Percentiles rank a stretch among this genome's conserved stretches.
These are phyloP conservation scores for Phacellophora camtschatica DNA, from an alignment of 30 jellyfish, hydroid and myxozoan genomes.

Conservation along the genomic window DNA sequence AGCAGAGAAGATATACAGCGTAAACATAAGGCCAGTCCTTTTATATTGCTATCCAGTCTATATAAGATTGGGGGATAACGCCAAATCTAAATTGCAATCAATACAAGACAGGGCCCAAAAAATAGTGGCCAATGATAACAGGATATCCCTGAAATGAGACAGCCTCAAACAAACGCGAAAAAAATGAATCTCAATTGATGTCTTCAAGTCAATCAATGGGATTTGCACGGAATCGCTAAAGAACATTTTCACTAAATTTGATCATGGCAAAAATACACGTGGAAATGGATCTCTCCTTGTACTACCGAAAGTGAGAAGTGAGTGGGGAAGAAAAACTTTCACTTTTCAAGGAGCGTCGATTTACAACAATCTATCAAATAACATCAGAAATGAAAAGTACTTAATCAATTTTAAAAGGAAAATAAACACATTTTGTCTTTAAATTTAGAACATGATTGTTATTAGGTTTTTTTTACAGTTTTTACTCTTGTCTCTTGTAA, in stretches of 20 bases:
- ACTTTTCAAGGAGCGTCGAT: slow-evolving; percentile 40
- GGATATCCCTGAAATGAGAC: slow-evolving; percentile 20
- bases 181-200: slow-evolving; percentile 34
- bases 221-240: too few relatives aligned
- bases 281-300: slow-evolving; percentile 54
- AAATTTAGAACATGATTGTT: too few relatives aligned
- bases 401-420: too few relatives aligned
- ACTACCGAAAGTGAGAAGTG: slow-evolving; percentile 48
- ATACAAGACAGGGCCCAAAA: slow-evolving; percentile 41
- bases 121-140: slow-evolving; percentile 35
- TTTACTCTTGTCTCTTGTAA: too few relatives aligned
- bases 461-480: too few relatives aligned
- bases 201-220: slow-evolving; percentile 32
- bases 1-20: slow-evolving; percentile 15
- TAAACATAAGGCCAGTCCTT: slow-evolving; percentile 46
- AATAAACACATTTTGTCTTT: too few relatives aligned
- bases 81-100: slow-evolving; percentile 42
- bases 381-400: slow-evolving; percentile 5
- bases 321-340: slow-evolving; percentile 7
- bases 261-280: slow-evolving; percentile 45
- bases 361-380: neutral
- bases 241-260: too few relatives aligned
- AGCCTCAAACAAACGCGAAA: slow-evolving; percentile 39
- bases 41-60: slow-evolving; percentile 17
- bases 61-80: slow-evolving; percentile 33